Evolutionary conservation across 2,797 vertebrate genomes (phyloP).

Genomic region (Acanthiza pusilla): DNA sequence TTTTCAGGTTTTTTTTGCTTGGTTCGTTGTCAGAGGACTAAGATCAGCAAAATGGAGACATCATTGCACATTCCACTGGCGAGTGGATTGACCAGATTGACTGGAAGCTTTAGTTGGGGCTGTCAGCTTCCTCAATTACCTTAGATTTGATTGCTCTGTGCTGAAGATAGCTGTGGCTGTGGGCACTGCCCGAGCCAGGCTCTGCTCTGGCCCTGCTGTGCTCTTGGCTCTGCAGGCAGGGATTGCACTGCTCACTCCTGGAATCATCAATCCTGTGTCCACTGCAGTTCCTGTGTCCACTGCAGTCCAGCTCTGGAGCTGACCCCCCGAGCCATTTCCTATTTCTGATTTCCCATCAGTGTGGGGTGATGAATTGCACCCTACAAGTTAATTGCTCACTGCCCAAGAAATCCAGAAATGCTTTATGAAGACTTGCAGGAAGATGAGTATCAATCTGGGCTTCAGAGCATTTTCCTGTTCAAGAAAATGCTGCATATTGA

Average conservation of each 20-base stretch:
- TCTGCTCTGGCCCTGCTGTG: background rate
- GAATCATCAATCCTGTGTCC: background rate
- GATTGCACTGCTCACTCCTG: background rate
- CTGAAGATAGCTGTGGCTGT: background rate
- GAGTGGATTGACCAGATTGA: background rate
- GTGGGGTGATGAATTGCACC: background rate
- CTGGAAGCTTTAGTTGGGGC: background rate
- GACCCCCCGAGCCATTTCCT: background rate
- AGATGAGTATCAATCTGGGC: background rate
- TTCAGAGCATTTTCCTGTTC: background rate
- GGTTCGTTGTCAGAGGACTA: background rate
- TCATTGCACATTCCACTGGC: background rate
- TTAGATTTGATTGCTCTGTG: background rate
- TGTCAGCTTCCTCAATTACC: background rate
- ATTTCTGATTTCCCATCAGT: background rate
- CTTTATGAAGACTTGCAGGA: conserved; percentile 8
- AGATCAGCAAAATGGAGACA: background rate
- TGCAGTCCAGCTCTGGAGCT: background rate
- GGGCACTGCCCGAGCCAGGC: background rate
- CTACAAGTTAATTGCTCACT: background rate
- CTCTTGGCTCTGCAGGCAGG: background rate
- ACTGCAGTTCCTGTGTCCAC: background rate
- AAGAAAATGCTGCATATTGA: conserved; percentile 33
- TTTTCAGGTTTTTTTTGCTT: background rate
- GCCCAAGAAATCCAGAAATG: conserved; percentile 44